A percentile compares a stretch with the other conserved stretches of the same genome.
phyloP scores from a whole-genome alignment of 2,797 vertebrate species.

The Helarctos malayanus region DNA sequence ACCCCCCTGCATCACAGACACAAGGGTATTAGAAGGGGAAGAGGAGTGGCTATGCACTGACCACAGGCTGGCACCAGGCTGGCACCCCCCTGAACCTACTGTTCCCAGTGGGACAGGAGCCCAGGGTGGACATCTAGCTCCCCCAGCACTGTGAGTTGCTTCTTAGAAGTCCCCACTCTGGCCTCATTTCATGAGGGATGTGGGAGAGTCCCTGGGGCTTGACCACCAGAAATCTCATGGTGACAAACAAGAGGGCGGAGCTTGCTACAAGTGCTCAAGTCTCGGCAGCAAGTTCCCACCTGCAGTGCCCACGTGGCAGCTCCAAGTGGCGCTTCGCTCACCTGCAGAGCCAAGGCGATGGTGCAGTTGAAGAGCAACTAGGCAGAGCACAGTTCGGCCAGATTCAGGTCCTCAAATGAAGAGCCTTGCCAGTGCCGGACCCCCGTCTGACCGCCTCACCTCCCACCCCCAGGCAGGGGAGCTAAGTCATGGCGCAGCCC shows the following conservation, averaged over 20 bases:
- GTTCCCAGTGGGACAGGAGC: background rate
- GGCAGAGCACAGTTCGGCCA: background rate
- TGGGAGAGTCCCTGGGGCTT: background rate
- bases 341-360: background rate
- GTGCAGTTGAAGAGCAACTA: background rate
- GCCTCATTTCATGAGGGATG: accelerated
- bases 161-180: background rate
- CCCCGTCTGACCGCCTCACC: background rate
- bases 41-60: background rate
- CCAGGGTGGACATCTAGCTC: background rate
- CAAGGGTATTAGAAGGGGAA: background rate
- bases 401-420: background rate
- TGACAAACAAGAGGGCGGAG: background rate
- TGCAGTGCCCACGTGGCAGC: background rate
- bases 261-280: background rate
- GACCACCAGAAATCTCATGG: background rate
- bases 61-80: background rate
- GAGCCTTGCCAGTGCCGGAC: background rate
- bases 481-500: background rate
- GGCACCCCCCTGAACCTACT: no score
- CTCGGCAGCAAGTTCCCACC: background rate
- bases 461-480: background rate
- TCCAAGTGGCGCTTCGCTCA: background rate
- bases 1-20: background rate
- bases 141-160: background rate